These are phyloP conservation scores for Drosophila sp. DNA, from an alignment of 1,140 invertebrate species.

Conservation along the genomic window DNA sequence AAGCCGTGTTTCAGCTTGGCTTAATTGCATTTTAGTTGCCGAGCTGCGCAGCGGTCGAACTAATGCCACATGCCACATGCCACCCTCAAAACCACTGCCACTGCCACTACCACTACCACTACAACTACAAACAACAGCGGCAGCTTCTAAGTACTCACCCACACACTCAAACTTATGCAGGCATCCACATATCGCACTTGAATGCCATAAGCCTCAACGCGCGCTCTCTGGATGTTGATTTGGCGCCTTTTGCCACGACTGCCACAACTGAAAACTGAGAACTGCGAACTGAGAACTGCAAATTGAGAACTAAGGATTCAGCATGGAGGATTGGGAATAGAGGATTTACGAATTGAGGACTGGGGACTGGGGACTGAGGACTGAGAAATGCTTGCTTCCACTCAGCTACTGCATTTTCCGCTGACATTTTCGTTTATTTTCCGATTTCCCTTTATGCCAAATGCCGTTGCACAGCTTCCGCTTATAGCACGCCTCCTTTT, in stretches of 20 bases:
- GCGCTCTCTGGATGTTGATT: conserved; percentile 67
- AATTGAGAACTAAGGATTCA: neutral
- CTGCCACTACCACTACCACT: conserved; percentile 34
- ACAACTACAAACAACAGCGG: conserved; percentile 59
- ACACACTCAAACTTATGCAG: conserved; percentile 28
- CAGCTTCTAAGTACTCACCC: conserved; percentile 65
- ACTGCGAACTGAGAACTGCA: neutral
- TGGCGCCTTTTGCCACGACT: conserved; percentile 65
- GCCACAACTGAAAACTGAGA: neutral
- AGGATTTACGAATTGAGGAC: neutral
- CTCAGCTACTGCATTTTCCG: conserved; percentile 59
- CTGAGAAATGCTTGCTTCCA: conserved; percentile 12
- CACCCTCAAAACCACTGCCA: too few species aligned
- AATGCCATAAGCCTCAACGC: conserved; percentile 70
- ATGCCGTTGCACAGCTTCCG: conserved; percentile 66
- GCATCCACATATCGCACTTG: conserved; percentile 47
- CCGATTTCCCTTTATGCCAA: conserved; percentile 73
- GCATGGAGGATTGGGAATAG: neutral
- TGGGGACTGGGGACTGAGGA: neutral
- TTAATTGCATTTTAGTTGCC: conserved; percentile 82
- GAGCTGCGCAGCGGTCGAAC: conserved; percentile 56
- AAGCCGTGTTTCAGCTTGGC: conserved; percentile 79
- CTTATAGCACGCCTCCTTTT: conserved; percentile 12
- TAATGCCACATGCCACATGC: conserved; percentile 40
- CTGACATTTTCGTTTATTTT: conserved; percentile 82